Evolutionary conservation across 2,113 vertebrate species (phyloP).

Genomic region (Atherinomorus stipes): DNA sequence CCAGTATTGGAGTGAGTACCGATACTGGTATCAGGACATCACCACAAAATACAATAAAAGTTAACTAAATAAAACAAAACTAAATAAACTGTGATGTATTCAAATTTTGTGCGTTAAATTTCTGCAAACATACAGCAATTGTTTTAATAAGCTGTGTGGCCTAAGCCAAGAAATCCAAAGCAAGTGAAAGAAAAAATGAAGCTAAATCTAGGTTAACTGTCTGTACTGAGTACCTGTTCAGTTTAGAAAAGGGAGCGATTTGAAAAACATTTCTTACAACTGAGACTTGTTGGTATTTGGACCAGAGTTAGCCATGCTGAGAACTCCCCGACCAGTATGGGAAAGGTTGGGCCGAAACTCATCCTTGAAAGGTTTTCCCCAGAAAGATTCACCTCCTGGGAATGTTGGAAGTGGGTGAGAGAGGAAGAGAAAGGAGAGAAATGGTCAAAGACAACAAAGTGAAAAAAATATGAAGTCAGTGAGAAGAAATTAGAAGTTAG

Average conservation of each 20-base stretch:
- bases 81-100: too few species aligned
- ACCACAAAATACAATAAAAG: too few species aligned
- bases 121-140: too few species aligned
- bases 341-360: slow-evolving; percentile 96
- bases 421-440: neutral
- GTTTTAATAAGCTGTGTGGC: too few species aligned
- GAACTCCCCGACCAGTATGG: slow-evolving; percentile 92
- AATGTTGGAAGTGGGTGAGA: neutral
- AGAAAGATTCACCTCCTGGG: slow-evolving; percentile 93
- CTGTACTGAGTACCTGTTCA: neutral
- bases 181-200: neutral
- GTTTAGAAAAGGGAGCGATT: neutral
- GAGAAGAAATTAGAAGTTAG: too few species aligned
- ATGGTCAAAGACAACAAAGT: neutral
- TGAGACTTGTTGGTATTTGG: slow-evolving; percentile 98
- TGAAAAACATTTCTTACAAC: slow-evolving; percentile 88
- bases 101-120: too few species aligned
- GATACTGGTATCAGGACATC: too few species aligned
- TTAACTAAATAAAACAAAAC: too few species aligned
- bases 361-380: slow-evolving; percentile 95
- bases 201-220: slow-evolving; percentile 3
- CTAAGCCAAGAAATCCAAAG: neutral
- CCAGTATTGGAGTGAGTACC: too few species aligned
- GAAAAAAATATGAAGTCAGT: too few species aligned
- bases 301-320: slow-evolving; percentile 99